Evolutionary conservation across 1,140 invertebrate genomes (phyloP).

Genomic region (Formica selysi): DNA sequence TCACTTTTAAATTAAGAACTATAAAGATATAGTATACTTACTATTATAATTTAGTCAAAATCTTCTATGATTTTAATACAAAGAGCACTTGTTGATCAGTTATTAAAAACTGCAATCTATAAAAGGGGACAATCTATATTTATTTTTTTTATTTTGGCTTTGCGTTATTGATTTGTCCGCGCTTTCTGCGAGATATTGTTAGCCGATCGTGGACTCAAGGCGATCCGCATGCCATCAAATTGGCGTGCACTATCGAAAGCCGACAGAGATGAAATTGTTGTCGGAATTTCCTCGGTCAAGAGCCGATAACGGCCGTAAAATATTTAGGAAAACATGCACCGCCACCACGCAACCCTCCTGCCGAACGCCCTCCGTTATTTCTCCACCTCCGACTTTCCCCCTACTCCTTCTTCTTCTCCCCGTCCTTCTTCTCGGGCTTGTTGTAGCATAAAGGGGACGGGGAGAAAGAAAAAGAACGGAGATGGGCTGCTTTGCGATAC

Average conservation of each 20-base stretch:
- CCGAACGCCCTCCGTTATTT: slow-evolving; percentile 72
- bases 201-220: slow-evolving; percentile 40
- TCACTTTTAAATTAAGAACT: neutral
- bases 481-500: slow-evolving; percentile 81
- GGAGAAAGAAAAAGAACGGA: slow-evolving; percentile 57
- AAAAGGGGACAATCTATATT: neutral
- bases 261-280: slow-evolving; percentile 70
- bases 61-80: neutral
- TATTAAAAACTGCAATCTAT: neutral
- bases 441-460: slow-evolving; percentile 66
- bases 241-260: slow-evolving; percentile 64
- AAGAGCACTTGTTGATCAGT: slow-evolving; percentile 5
- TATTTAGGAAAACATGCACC: slow-evolving; percentile 78
- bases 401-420: slow-evolving; percentile 26
- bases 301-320: slow-evolving; percentile 77
- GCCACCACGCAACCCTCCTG: slow-evolving; percentile 63
- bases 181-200: slow-evolving; percentile 39
- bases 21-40: neutral
- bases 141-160: slow-evolving; percentile 22
- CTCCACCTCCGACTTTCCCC: slow-evolving; percentile 66
- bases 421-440: slow-evolving; percentile 15
- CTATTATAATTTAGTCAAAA: neutral
- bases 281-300: slow-evolving; percentile 77
- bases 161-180: slow-evolving; percentile 23
- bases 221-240: slow-evolving; percentile 38